Base-by-base conservation (phyloP, 2,888 invertebrate species). In the Belgica antarctica region DNA sequence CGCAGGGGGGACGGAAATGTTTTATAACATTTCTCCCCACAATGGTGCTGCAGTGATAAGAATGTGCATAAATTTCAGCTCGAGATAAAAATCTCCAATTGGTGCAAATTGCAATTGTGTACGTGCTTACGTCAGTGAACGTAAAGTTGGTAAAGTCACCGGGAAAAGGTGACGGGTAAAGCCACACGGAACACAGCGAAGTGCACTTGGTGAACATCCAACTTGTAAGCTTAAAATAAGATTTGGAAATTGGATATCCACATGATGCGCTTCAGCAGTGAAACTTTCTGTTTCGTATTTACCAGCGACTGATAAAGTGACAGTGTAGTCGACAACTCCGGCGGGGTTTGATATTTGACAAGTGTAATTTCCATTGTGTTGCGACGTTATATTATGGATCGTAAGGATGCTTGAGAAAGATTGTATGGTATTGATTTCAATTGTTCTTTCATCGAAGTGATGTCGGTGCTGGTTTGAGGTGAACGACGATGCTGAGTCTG, bases 251-350 rank as follows among this genome's bases (percentile, higher is more conserved):
- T n/a, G n/a, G n/a, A n/a, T n/a, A n/a, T n/a, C n/a, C n/a, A n/a
- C n/a, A n/a, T n/a, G n/a, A n/a, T n/a, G n/a, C n/a, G n/a, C n/a
- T n/a, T 10, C 5, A 8, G n/a, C n/a, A n/a, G n/a, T 59, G 46
- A 27, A 10, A 4, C n/a, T 41, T 41, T 41, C 41, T 17, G 17
- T 17, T n/a, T n/a, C n/a, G n/a, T 73, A 79, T 79, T 76, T 78
- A 83, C 83, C 83, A 76, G 82, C 81, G 75, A 83, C 83, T 74
- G 82, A 83, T 75, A 84, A 81, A 72, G 80, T 77, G 70, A 83
- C 82, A 70, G 82, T 82, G 75, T 82, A 82, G 73, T 83, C 81
- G 74, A 82, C 83, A 73, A 78, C 79, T 75, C 83, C 83, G 71
- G 79, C 80, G 71, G 76, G 76, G 74, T 80, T 80, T 31, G 76